Conservation (phyloP, 2,888 invertebrate species). For the Aporophyla nigra region DNA sequence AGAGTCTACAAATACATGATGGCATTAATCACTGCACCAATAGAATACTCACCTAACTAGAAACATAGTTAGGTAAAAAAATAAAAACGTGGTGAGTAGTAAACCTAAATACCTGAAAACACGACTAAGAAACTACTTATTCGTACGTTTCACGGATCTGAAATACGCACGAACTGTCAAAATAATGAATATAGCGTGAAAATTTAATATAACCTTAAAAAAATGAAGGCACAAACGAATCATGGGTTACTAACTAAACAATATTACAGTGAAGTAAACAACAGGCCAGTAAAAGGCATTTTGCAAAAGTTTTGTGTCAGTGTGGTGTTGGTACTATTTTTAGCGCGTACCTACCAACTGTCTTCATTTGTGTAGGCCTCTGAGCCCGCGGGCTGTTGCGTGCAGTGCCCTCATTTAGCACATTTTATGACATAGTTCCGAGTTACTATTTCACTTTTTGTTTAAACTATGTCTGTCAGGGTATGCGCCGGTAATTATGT, state of each 20-base stretch:
- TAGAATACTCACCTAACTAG: neutral
- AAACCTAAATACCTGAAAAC: neutral
- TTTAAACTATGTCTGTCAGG: slow-evolving; percentile 84
- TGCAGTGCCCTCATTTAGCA: slow-evolving; percentile 83
- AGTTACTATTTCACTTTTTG: slow-evolving; percentile 88
- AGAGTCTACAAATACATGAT: neutral
- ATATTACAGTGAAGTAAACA: slow-evolving; percentile 65
- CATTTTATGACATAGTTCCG: slow-evolving; percentile 89
- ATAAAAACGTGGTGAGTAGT: neutral
- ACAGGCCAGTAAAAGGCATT: slow-evolving; percentile 59
- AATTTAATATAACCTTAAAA: slow-evolving; percentile 34
- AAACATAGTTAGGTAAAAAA: too few species aligned
- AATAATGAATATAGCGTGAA: slow-evolving; percentile 48
- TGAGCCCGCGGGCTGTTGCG: slow-evolving; percentile 76
- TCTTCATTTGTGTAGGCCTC: slow-evolving; percentile 75
- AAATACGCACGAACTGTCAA: neutral
- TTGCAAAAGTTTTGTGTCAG: slow-evolving; percentile 70
- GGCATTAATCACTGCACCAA: neutral
- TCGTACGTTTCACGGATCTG: neutral
- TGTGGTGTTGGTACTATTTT: slow-evolving; percentile 73
- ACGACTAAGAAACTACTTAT: neutral
- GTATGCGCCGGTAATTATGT: slow-evolving; percentile 69
- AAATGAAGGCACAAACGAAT: slow-evolving; percentile 42
- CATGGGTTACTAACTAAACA: slow-evolving; percentile 52
- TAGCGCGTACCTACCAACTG: slow-evolving; percentile 69